These are phyloP conservation scores for Xiphophorus hellerii DNA, from an alignment of 2,113 vertebrate species.

Conservation along the genomic window DNA sequence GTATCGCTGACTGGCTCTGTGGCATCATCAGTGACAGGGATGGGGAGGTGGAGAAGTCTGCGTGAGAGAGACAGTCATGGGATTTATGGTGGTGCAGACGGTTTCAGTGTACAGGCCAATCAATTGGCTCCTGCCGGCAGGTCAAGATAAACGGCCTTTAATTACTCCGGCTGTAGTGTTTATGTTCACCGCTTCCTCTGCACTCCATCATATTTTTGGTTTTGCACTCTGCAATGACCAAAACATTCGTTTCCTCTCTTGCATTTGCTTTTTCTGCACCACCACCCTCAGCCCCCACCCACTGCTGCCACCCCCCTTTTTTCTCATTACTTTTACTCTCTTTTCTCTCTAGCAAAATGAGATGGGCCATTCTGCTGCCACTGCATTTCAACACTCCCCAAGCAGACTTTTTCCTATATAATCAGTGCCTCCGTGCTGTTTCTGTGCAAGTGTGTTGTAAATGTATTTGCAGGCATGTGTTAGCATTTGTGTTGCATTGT, in stretches of 20 bases:
- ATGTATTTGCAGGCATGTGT: not conserved
- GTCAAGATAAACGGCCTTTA: slow-evolving; percentile 76
- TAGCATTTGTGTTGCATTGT: slow-evolving; percentile 25
- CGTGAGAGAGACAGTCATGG: slow-evolving; percentile 32
- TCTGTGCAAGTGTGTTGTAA: slow-evolving; percentile 15
- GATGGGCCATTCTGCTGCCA: slow-evolving; percentile 64
- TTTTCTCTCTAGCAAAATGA: slow-evolving; percentile 60
- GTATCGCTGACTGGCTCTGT: slow-evolving; percentile 7
- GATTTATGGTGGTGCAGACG: slow-evolving; percentile 72
- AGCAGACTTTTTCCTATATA: slow-evolving; percentile 54
- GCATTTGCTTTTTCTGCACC: slow-evolving; percentile 38
- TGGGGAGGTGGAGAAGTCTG: slow-evolving; percentile 11
- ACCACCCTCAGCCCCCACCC: slow-evolving; percentile 15
- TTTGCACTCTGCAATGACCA: slow-evolving; percentile 50
- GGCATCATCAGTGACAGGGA: slow-evolving; percentile 46
- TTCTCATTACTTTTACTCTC: slow-evolving; percentile 64
- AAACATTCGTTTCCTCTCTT: slow-evolving; percentile 30
- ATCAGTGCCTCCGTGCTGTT: slow-evolving; percentile 49
- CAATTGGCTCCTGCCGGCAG: slow-evolving; percentile 61
- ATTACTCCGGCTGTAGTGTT: slow-evolving; percentile 73
- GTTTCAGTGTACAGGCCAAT: slow-evolving; percentile 60
- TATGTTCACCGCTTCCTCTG: slow-evolving; percentile 60
- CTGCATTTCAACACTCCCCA: slow-evolving; percentile 60
- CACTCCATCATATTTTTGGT: slow-evolving; percentile 61
- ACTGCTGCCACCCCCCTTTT: slow-evolving; percentile 22